phyloP scores from a whole-genome alignment of 1,140 invertebrate species.

The Scaptodrosophila lebanonensis region DNA sequence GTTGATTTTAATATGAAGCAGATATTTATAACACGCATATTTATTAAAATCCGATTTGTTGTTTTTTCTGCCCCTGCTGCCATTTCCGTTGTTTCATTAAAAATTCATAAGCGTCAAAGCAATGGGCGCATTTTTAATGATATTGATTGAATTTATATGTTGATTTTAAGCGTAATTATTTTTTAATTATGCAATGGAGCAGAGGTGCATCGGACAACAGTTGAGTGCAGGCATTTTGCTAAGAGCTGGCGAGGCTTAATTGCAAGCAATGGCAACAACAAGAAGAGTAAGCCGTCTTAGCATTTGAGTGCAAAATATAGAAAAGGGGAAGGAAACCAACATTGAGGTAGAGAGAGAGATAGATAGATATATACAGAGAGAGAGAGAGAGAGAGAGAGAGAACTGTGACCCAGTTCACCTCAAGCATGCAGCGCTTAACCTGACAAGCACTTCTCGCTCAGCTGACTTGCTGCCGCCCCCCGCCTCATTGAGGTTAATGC shows the following conservation, averaged over 20 bases:
- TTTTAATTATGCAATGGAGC: constrained; percentile 44
- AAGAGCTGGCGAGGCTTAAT: no score
- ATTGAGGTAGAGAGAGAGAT: no score
- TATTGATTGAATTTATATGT: constrained; percentile 44
- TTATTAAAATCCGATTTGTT: neutral
- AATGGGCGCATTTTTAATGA: constrained; percentile 39
- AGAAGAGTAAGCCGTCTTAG: no score
- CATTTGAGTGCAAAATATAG: no score
- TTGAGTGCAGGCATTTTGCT: no score
- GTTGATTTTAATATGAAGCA: constrained; percentile 16
- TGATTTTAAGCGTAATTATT: constrained; percentile 48
- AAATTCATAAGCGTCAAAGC: constrained; percentile 31
- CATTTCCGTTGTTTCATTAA: constrained; percentile 24
- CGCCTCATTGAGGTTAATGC: no score
- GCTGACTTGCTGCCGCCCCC: no score
- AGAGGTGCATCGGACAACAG: no score
- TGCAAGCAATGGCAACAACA: constrained; percentile 5
- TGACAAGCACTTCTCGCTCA: constrained; percentile 4
- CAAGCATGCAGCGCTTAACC: constrained; percentile 8
- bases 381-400: neutral
- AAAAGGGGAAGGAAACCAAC: no score
- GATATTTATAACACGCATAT: constrained; percentile 3
- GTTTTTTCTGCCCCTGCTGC: neutral
- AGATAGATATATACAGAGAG: no score
- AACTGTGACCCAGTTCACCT: constrained; percentile 23